Conservation (phyloP, 2,888 invertebrate species). For the Harpalus rubripes region DNA sequence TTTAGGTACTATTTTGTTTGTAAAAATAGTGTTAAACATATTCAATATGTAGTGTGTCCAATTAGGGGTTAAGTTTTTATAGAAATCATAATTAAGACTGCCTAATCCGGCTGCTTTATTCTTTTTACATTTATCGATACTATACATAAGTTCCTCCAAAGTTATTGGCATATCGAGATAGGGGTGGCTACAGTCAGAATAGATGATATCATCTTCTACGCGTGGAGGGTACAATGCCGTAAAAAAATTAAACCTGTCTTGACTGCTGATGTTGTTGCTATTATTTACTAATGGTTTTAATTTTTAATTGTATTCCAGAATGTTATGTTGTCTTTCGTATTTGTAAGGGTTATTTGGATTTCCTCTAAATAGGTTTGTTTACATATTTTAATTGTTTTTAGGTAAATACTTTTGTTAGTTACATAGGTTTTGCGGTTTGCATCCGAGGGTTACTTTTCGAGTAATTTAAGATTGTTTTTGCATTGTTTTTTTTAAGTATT, state of each 20-base stretch:
- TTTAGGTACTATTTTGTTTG: background rate
- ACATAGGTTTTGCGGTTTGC: background rate
- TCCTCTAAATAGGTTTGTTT: background rate
- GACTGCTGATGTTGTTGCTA: background rate
- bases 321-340: background rate
- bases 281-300: constrained; percentile 1
- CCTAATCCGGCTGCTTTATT: background rate
- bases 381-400: background rate
- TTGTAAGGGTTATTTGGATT: background rate
- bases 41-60: constrained; percentile 9
- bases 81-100: background rate
- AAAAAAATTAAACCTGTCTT: background rate
- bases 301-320: background rate
- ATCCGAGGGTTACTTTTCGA: background rate
- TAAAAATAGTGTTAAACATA: constrained; percentile 4
- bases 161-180: background rate
- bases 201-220: background rate
- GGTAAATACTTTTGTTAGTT: background rate
- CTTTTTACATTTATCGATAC: background rate
- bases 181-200: background rate
- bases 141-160: background rate
- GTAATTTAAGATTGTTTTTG: background rate
- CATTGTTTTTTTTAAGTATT: background rate
- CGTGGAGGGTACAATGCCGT: background rate
- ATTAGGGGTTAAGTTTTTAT: background rate